Evolutionary conservation across 2,797 vertebrate genomes (phyloP).

Genomic region (Odontamblyopus rebecca): DNA sequence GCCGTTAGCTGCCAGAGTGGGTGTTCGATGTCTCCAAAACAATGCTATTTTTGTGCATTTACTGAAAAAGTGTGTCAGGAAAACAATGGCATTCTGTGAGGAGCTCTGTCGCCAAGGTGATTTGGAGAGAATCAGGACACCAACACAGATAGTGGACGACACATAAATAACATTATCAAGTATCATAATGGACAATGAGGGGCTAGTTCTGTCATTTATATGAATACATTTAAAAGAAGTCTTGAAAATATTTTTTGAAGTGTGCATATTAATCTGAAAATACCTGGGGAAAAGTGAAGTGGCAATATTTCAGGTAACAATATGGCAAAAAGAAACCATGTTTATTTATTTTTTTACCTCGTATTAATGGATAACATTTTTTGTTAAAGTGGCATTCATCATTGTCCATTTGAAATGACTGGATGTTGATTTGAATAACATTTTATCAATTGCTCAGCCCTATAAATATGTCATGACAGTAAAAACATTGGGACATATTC

Average conservation of each 20-base stretch:
- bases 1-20: slow-evolving; percentile 60
- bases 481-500: not conserved
- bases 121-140: slow-evolving; percentile 57
- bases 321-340: too few relatives aligned
- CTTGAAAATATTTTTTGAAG: not conserved
- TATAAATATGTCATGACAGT: not conserved
- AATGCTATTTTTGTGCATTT: slow-evolving; percentile 69
- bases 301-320: too few relatives aligned
- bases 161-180: slow-evolving; percentile 52
- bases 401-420: not conserved
- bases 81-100: slow-evolving; percentile 76
- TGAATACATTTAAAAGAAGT: not conserved
- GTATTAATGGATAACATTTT: too few relatives aligned
- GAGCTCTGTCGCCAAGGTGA: slow-evolving; percentile 67
- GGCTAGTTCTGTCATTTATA: slow-evolving; percentile 49
- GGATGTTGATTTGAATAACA: too few relatives aligned
- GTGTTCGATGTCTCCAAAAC: slow-evolving; percentile 77
- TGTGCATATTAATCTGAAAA: too few relatives aligned
- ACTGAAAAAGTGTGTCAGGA: slow-evolving; percentile 15
- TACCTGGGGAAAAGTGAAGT: too few relatives aligned
- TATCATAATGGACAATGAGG: slow-evolving; percentile 49
- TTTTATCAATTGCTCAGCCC: too few relatives aligned
- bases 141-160: slow-evolving; percentile 23
- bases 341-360: too few relatives aligned
- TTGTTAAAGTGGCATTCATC: too few relatives aligned